Base-by-base conservation (phyloP, 2,888 invertebrate species). In the Heliconius hortense region DNA sequence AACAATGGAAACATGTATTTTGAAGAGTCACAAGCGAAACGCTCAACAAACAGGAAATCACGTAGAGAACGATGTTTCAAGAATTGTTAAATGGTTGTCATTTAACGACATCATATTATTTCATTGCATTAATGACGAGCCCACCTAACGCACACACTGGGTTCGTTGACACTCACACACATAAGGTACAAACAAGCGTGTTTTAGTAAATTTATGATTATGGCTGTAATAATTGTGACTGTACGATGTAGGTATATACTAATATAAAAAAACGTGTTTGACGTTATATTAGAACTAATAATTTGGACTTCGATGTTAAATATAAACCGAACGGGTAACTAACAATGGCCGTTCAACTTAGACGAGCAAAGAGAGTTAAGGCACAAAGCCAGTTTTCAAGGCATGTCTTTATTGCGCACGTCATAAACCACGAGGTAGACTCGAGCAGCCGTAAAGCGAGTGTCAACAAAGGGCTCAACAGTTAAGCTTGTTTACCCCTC, bases 381-480 rank as follows among this genome's bases (percentile, higher is more conserved):
- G 70, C 66, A 72, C 67, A 69, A 66, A 39, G 18, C 48, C 64
- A 69, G 11, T n/a, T 72, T 73, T 71, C 53, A 59, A 67, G 60
- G 68, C 56, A 80, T 80, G 81, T 85, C 87, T 90, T 90, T 89
- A 89, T 86, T 85, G 85, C 86, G 82, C 81, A 82, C 84, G 86
- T 85, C 84, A 86, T 89, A 89, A 89, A 89, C 85, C 84, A 80
- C 39, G 81, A 86, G 87, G 86, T 87, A 85, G 85, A 53, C 68
- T 48, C 21, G 28, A 84, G 84, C 87, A 85, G 87, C 87, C 88
- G 88, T 92, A 91, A 91, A 91, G 86, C 87, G 87, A 91, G 87
- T 90, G 90, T 92, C 92, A 92, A 93, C 93, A 93, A 93, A 91
- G 91, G 86, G 88, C 88, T 86, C 84, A 89, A 89, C 89, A 85